Evolutionary conservation across 2,113 vertebrate genomes (phyloP), one percentile per base, ranked within the genome.

Genomic region (Turnix velox): DNA sequence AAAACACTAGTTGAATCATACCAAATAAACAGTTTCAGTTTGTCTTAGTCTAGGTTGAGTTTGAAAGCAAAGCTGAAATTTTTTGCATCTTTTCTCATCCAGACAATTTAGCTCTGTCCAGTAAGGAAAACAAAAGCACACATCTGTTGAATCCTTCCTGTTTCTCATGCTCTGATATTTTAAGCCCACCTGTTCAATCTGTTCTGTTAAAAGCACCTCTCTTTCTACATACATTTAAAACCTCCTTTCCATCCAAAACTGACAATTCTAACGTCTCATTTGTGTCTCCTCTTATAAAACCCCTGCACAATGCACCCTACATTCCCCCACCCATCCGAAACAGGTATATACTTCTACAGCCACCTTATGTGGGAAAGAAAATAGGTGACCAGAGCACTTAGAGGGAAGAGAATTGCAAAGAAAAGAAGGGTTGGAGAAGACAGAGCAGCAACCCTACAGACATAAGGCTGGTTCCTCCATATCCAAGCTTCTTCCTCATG

Each of bases 341-440:
- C n/a, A 65, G 79, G 69, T 52, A 39, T 1, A 78, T 33, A 75
- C 18, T 30, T 76, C 71, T n/a, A n/a, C 15, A 74, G 61, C 9
- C 7, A 3, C 23, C 49, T 68, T 6, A 43, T 4, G 17, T 5
- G 20, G 33, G 42, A 57, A 73, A 12, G 30, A 22, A 62, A 77
- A 28, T 3, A 61, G 54, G 66, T 46, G 30, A 75, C 7, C 0
- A 0, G 42, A 66, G 35, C 51, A 37, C 22, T 5, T 31, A 54
- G 18, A 46, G 9, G 2, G 18, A 2, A 58, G 18, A 0, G 0
- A 43, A 24, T 59, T 37, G 46, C 57, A 51, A 48, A 31, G 28
- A 61, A 31, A 55, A 30, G 63, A 69, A 66, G 35, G 9, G n/a
- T 52, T 39, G 52, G 33, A 52, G 14, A 55, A 55, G 22, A 61